Evolutionary conservation across 2,113 vertebrate species (phyloP).

Genomic region (Caracal caracal): DNA sequence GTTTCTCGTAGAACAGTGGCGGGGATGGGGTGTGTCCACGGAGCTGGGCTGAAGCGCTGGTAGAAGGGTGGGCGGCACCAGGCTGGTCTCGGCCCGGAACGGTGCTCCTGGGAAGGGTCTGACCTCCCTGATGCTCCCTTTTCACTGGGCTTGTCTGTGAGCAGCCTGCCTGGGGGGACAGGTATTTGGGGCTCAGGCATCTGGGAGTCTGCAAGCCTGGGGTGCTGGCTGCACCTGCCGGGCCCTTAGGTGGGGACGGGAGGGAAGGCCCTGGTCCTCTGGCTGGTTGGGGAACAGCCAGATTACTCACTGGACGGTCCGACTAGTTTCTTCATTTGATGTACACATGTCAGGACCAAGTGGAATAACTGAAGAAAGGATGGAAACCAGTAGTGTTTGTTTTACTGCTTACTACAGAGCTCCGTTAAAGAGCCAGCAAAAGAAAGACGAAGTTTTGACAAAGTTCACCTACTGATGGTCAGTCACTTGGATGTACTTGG

Average conservation of each 20-base stretch:
- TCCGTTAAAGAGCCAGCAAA: not conserved
- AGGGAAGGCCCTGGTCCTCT: too few relatives aligned
- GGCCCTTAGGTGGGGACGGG: not conserved
- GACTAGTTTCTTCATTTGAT: accelerated
- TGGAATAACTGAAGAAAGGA: not conserved
- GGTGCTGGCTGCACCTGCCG: not conserved
- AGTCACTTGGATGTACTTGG: not conserved
- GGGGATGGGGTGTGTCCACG: not conserved
- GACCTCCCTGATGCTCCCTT: not conserved
- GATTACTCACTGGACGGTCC: too few relatives aligned
- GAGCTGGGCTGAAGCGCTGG: not conserved
- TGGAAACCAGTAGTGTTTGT: not conserved
- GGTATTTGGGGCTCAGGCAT: not conserved
- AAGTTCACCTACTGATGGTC: too few relatives aligned
- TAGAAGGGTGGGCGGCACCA: too few relatives aligned
- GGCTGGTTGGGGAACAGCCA: not conserved
- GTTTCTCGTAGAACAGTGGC: not conserved
- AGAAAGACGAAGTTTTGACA: not conserved
- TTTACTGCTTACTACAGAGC: not conserved
- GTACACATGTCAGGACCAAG: not conserved
- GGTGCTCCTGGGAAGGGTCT: not conserved
- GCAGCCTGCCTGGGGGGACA: not conserved
- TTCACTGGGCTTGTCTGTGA: not conserved
- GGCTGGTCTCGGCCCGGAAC: not conserved
- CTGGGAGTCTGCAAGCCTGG: too few relatives aligned